phyloP scores from a whole-genome alignment of 2,888 invertebrate species.

The Sminthurinus aureus region DNA sequence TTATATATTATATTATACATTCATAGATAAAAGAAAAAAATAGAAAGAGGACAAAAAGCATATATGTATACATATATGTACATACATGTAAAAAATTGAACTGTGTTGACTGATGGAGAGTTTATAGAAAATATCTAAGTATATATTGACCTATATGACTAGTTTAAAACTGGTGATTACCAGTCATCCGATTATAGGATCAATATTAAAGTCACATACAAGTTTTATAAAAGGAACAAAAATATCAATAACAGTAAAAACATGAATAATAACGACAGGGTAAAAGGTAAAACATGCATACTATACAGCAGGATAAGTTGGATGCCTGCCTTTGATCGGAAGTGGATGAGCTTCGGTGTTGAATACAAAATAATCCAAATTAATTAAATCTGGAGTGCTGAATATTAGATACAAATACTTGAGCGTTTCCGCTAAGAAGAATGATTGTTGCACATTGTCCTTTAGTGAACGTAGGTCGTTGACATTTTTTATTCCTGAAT shows the following conservation, averaged over 20 bases:
- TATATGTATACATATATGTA: too few relatives aligned
- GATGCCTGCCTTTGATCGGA: not conserved
- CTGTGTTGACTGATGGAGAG: too few relatives aligned
- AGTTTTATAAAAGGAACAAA: not conserved
- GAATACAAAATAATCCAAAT: conserved; percentile 97
- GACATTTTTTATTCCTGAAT: conserved; percentile 77
- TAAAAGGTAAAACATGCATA: not conserved
- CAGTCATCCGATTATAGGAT: too few relatives aligned
- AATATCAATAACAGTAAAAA: not conserved
- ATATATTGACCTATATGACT: too few relatives aligned
- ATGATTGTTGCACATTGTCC: conserved; percentile 99
- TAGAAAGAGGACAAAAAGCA: too few relatives aligned
- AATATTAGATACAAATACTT: conserved; percentile 98
- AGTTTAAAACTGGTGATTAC: too few relatives aligned
- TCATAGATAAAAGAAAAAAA: too few relatives aligned
- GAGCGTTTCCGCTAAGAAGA: conserved; percentile 97
- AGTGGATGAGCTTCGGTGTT: conserved; percentile 74
- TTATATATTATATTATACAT: too few relatives aligned
- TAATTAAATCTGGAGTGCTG: conserved; percentile 83
- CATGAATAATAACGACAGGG: not conserved
- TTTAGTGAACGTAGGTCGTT: conserved; percentile 71
- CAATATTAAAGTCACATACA: not conserved
- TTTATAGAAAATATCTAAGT: too few relatives aligned
- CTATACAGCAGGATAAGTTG: not conserved
- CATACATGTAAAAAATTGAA: too few relatives aligned